phyloP scores from a whole-genome alignment of 1,140 invertebrate species.

The Drosophila kepulauana region DNA sequence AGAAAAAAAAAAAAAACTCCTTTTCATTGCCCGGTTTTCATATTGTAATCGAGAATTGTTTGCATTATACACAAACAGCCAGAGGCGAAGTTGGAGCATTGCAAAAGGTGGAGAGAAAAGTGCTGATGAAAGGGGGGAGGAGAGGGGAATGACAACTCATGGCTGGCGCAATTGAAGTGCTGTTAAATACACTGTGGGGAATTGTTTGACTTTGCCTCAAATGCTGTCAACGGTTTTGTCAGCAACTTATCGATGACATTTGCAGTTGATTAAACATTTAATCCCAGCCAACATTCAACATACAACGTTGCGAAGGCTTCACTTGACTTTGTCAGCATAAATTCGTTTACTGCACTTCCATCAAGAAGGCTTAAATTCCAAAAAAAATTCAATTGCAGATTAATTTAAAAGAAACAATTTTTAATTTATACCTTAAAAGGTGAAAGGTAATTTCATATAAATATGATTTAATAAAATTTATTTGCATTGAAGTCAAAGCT shows the following conservation, averaged over 20 bases:
- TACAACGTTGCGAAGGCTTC: background rate
- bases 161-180: slow-evolving; percentile 16
- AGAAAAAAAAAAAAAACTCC: slow-evolving; percentile 10
- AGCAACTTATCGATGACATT: slow-evolving; percentile 16
- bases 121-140: background rate
- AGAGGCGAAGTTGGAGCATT: background rate
- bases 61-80: slow-evolving; percentile 25
- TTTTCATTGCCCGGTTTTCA: slow-evolving; percentile 41
- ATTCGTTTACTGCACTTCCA: too few relatives aligned
- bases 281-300: background rate
- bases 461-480: too few relatives aligned
- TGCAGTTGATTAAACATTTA: slow-evolving; percentile 16
- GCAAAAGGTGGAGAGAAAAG: too few relatives aligned
- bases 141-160: background rate
- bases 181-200: slow-evolving; percentile 27
- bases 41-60: slow-evolving; percentile 48
- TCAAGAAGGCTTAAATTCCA: too few relatives aligned
- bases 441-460: too few relatives aligned
- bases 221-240: slow-evolving; percentile 9
- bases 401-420: too few relatives aligned
- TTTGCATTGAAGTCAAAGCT: too few relatives aligned
- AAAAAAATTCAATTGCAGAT: too few relatives aligned
- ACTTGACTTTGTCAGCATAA: too few relatives aligned
- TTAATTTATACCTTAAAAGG: too few relatives aligned
- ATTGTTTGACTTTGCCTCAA: background rate